A percentile compares a stretch with the other conserved stretches of the same genome.
These are phyloP conservation scores for Corythaixoides concolor DNA, from an alignment of 2,113 vertebrate genomes.

Conservation along the genomic window DNA sequence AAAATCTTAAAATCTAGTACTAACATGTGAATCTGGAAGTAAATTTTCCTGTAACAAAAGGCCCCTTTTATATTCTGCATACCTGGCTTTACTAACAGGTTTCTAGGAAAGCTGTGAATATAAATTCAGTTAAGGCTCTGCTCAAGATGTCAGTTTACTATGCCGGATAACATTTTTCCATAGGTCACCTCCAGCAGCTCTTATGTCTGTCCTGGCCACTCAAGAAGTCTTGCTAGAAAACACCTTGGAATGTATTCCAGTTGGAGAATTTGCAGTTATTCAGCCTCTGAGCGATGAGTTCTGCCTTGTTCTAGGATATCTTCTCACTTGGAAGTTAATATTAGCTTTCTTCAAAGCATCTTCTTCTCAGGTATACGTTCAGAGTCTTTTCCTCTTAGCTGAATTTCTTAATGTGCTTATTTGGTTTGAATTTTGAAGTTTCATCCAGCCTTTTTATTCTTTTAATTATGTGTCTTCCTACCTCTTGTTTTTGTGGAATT, in stretches of 20 bases:
- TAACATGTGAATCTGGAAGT: neutral
- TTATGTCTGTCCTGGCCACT: slow-evolving; percentile 86
- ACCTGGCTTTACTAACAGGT: neutral
- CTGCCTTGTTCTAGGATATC: slow-evolving; percentile 90
- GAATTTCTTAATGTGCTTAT: neutral
- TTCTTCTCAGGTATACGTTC: slow-evolving; percentile 86
- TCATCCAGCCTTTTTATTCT: neutral
- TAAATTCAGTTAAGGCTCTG: neutral
- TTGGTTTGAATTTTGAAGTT: neutral
- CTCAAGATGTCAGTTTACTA: neutral
- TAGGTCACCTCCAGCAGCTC: slow-evolving; percentile 89
- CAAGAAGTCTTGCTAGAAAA: slow-evolving; percentile 89
- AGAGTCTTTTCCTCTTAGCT: neutral
- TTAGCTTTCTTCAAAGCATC: slow-evolving; percentile 94
- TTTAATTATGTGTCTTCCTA: neutral
- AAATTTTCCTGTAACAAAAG: neutral
- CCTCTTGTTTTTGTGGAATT: neutral
- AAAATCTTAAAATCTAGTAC: neutral
- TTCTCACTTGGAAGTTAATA: slow-evolving; percentile 93
- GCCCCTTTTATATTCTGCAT: neutral
- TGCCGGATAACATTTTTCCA: neutral
- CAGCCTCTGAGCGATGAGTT: slow-evolving; percentile 89
- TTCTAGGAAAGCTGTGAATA: neutral
- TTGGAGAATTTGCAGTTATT: slow-evolving; percentile 90
- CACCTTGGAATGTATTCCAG: slow-evolving; percentile 83